Base-by-base conservation (phyloP, 37 sponge, comb jelly and placozoan species). In the Beroe ovata region DNA sequence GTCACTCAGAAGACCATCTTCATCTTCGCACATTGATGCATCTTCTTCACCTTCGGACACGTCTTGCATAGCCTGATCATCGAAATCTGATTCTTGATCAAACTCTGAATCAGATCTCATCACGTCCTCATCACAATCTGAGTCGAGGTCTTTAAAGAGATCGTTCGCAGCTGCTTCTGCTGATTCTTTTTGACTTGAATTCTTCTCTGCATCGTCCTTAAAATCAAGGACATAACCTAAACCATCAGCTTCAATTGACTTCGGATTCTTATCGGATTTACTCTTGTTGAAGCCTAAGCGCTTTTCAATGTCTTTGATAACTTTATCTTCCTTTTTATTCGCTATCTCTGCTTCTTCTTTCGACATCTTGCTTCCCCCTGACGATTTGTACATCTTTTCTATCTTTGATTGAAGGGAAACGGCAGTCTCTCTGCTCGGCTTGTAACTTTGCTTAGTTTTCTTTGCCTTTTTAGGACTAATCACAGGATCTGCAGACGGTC, bases 251-350 rank as follows among this genome's bases (percentile, higher is more conserved):
- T 39, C 54, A 21, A 77, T 42, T 42, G 84, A 77, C 28, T 77
- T 77, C 28, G 84, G 84, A 1, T 30, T 77, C 33, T 40, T 77
- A 16, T 77, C 54, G 41, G 77, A 71, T 60, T 60, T 60, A 38
- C 29, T 66, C 30, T 42, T 42, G 60, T 91, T 93, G 25, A 96
- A 66, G 21, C 91, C 92, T 60, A 96, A 71, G 0, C 91, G 71
- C 36, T 93, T 94, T 61, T 93, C 96, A 40, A 94, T 81, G n/a
- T 89, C 89, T 38, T 62, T 54, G 32, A 96, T 93, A 64, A 92
- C 94, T 22, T 39, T 34, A 26, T 92, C 91, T 3, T 92, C 92
- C 22, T 60, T 72, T 21, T 60, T 58, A 36, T 88, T 90, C 26
- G 90, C 88, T 26, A 60, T 59, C 38, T 72, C 60, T 20, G 81